Percentiles rank a stretch among this genome's conserved stretches.
phyloP scores from a whole-genome alignment of 2,888 invertebrate genomes.

The Drosophila histrio region DNA sequence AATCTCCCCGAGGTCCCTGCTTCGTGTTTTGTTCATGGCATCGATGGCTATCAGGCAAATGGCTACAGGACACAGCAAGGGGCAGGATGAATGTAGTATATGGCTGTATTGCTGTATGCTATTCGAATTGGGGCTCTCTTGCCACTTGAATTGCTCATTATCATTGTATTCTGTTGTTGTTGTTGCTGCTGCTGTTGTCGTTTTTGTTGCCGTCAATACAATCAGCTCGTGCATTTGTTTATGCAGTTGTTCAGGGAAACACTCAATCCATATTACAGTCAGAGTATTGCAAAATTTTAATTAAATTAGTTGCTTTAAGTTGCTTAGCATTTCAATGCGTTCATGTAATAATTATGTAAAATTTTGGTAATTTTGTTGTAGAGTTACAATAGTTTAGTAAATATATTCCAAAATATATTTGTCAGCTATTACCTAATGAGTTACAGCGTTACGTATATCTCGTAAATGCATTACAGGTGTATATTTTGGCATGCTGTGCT shows the following conservation, averaged over 20 bases:
- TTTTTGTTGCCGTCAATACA: constrained; percentile 52
- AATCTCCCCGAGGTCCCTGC: constrained; percentile 33
- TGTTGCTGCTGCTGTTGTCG: constrained; percentile 7
- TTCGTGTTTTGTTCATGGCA: constrained; percentile 53
- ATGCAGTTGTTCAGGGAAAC: constrained; percentile 45
- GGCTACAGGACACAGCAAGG: constrained; percentile 43
- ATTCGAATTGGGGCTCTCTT: constrained; percentile 40
- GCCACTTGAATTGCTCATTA: constrained; percentile 55
- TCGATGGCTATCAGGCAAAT: constrained; percentile 70
- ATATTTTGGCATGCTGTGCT: neutral
- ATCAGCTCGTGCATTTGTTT: constrained; percentile 67
- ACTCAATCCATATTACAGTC: constrained; percentile 12
- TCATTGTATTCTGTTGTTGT: constrained; percentile 36
- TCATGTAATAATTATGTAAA: constrained; percentile 18
- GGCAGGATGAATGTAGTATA: constrained; percentile 12
- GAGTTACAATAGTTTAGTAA: neutral
- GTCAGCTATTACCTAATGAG: neutral
- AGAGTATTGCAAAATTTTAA: constrained; percentile 25
- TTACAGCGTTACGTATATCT: too few relatives aligned
- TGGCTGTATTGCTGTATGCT: neutral
- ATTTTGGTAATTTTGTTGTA: neutral
- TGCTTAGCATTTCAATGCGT: constrained; percentile 1
- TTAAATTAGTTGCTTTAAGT: constrained; percentile 30
- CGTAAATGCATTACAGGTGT: neutral
- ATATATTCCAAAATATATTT: neutral